A percentile compares a stretch with the other conserved stretches of the same genome.
Conservation (phyloP, 2,113 vertebrate species). For the Lepidothrix coronata region DNA sequence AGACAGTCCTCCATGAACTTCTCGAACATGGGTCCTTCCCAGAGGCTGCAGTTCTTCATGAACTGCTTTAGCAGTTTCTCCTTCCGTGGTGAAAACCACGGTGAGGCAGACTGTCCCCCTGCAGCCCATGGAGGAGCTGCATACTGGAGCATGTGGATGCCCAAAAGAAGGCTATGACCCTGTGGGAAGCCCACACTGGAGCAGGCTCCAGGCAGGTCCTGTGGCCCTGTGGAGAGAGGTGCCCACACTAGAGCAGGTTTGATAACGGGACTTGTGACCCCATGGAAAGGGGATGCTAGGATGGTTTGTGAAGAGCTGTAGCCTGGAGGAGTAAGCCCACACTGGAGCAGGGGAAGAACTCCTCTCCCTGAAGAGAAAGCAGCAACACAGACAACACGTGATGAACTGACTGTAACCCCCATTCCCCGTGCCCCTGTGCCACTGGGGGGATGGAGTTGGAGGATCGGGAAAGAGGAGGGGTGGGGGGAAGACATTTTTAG, state of each 20-base stretch:
- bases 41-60: background rate
- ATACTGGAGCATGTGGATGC: fast-evolving
- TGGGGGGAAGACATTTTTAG: background rate
- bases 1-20: background rate
- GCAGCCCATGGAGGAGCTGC: background rate
- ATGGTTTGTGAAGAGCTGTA: background rate
- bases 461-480: background rate
- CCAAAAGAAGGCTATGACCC: background rate
- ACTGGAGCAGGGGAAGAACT: background rate
- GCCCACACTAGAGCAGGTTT: background rate
- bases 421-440: background rate
- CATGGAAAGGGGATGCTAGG: background rate
- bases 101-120: fast-evolving
- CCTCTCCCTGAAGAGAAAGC: background rate
- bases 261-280: background rate
- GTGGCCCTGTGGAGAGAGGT: background rate
- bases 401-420: too few species aligned
- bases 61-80: background rate
- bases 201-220: background rate
- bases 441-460: background rate
- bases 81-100: background rate
- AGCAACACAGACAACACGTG: background rate
- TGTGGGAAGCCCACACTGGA: background rate
- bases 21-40: background rate
- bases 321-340: background rate